phyloP scores from a whole-genome alignment of 1,140 invertebrate genomes.

The Drosophila santomea region DNA sequence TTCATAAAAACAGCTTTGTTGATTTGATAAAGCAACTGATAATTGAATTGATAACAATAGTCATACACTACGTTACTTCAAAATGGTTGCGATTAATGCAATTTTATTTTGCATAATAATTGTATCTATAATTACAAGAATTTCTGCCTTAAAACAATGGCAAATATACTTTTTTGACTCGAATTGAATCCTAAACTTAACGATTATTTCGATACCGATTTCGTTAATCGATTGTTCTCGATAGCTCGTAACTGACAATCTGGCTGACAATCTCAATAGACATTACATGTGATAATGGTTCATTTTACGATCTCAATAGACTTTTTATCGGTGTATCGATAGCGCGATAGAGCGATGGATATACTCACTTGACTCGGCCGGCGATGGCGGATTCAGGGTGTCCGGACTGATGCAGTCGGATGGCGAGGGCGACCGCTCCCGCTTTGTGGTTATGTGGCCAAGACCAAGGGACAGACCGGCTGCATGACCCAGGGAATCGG shows the following conservation, averaged over 20 bases:
- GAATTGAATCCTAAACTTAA: neutral
- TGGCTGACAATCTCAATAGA: neutral
- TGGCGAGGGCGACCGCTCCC: conserved; percentile 92
- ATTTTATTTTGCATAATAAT: neutral
- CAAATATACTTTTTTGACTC: no score
- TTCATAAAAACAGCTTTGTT: neutral
- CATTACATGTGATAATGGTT: conserved; percentile 20
- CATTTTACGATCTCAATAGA: conserved; percentile 17
- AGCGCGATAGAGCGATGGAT: neutral
- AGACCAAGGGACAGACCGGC: conserved; percentile 86
- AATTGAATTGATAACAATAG: neutral
- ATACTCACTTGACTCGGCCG: conserved; percentile 93
- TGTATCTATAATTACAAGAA: neutral
- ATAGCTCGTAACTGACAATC: no score
- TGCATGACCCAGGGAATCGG: conserved; percentile 86
- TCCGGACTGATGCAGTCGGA: conserved; percentile 94
- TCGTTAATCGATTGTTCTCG: no score
- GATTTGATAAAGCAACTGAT: neutral
- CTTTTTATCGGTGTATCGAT: conserved; percentile 3
- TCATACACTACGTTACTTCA: neutral
- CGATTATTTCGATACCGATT: neutral
- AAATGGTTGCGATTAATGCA: neutral
- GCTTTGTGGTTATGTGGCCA: conserved; percentile 88
- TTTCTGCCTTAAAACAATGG: no score
- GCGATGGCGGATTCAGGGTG: conserved; percentile 93